Evolutionary conservation across 2,113 vertebrate species (phyloP), one percentile per base, ranked within the genome.

Genomic region (Micronycteris hirsuta): DNA sequence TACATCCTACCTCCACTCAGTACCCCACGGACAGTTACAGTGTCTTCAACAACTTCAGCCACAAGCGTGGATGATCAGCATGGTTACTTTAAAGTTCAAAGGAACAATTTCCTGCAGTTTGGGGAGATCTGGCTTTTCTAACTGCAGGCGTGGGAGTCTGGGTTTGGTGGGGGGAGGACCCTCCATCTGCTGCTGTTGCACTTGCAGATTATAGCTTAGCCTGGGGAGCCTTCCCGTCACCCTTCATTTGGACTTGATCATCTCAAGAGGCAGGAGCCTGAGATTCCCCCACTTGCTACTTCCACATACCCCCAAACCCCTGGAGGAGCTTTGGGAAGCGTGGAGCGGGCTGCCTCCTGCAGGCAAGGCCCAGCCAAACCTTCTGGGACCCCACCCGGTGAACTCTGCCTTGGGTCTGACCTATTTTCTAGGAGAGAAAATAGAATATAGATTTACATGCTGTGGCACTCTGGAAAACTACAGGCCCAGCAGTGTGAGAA

Each of bases 381-480:
- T 93, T 76, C n/a, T 7, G 97, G 97, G 97, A 96, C 65, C 47
- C 80, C 94, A 95, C 96, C 97, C 87, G 96, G 70, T 96, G 96
- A 97, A 97, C 97, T 96, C 96, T 92, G 95, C 94, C 84, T 96
- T 84, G 90, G 84, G 33, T 96, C 94, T 97, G 97, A 97, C 97
- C 97, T 96, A 97, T 95, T 97, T 97, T 97, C 92, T 52, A 78
- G 81, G 90, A 93, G 84, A 97, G 87, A 97, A 97, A 97, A 97
- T 97, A 97, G 97, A 97, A 96, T 92, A 96, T 82, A 87, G 92
- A 97, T 96, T 95, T 86, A 84, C 97, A 92, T 90, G 94, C 95
- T 90, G 87, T 92, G 87, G 86, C 2, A 4, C 92, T 97, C 95
- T 96, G 96, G 94, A 97, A 97, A 97, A 93, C 90, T 89, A 81